Percentiles rank a stretch among this genome's conserved stretches.
Conservation (phyloP, 2,113 vertebrate genomes). For the Odocoileus virginianus region DNA sequence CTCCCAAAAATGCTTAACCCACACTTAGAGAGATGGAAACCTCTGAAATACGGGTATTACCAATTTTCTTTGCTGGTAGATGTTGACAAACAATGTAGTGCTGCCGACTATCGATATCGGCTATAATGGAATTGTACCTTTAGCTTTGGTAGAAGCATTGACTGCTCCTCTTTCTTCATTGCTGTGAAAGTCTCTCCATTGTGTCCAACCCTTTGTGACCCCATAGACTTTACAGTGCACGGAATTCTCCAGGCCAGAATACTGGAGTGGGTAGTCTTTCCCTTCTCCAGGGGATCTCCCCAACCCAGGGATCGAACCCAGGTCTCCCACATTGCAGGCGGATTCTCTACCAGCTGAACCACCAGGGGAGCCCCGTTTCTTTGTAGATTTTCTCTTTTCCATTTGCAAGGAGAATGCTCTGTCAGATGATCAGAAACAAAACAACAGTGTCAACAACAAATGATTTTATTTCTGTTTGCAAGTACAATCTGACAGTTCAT, state of each 20-base stretch:
- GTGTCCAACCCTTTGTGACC: fast-evolving
- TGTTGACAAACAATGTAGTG: neutral
- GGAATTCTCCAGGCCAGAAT: neutral
- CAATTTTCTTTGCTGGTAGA: slow-evolving; percentile 6
- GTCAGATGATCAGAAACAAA: slow-evolving; percentile 35
- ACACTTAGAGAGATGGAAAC: neutral
- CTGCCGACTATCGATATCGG: neutral
- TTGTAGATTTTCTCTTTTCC: neutral
- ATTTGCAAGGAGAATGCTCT: neutral
- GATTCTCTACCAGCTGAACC: neutral
- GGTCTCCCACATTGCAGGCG: neutral
- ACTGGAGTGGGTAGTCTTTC: neutral
- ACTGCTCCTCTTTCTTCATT: neutral
- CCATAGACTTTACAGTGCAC: neutral
- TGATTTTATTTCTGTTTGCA: neutral
- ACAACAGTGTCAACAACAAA: neutral
- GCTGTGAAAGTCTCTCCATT: neutral
- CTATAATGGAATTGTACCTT: neutral
- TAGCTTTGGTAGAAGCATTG: neutral
- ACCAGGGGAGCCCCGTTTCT: neutral
- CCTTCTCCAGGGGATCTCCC: neutral
- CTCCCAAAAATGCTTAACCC: neutral
- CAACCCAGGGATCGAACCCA: neutral
- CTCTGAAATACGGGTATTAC: neutral
- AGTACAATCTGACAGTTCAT: neutral